Percentiles rank a stretch among this genome's conserved stretches.
Evolutionary conservation across 2,888 invertebrate genomes (phyloP).

Genomic region (Flexamia atlantica): DNA sequence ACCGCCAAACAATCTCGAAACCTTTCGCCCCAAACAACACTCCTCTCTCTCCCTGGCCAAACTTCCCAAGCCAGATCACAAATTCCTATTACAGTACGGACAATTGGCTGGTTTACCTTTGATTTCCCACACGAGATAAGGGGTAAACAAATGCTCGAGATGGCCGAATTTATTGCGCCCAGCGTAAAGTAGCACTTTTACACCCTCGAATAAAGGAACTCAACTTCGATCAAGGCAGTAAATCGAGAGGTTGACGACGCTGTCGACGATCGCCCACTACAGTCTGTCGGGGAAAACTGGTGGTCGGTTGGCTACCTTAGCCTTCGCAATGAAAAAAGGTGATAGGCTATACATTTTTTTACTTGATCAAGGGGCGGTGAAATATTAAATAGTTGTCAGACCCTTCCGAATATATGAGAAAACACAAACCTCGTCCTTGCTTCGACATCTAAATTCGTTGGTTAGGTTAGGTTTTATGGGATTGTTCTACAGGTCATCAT

Average conservation of each 20-base stretch:
- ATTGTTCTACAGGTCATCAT: no score
- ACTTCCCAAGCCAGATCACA: not conserved
- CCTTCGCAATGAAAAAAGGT: no score
- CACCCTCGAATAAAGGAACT: constrained; percentile 6
- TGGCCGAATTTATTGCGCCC: constrained; percentile 20
- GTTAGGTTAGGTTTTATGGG: no score
- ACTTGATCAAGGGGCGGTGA: no score
- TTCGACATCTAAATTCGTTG: no score
- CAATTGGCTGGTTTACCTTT: constrained; percentile 30
- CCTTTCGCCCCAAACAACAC: no score
- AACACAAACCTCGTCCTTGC: no score
- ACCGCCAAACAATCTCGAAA: no score
- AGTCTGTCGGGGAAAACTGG: constrained; percentile 7
- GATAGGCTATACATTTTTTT: no score
- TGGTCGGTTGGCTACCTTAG: not conserved
- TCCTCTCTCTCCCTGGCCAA: no score
- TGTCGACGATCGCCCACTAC: not conserved
- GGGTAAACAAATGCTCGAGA: not conserved
- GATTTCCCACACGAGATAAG: constrained; percentile 10
- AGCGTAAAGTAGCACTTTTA: constrained; percentile 29
- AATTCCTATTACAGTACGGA: not conserved
- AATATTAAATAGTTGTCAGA: no score
- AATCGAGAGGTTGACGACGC: not conserved
- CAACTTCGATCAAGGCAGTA: constrained; percentile 14
- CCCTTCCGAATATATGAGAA: no score